Percentiles rank a stretch among this genome's conserved stretches.
These are phyloP conservation scores for Chaenogobius annularis DNA, from an alignment of 2,113 vertebrate genomes.

Conservation along the genomic window DNA sequence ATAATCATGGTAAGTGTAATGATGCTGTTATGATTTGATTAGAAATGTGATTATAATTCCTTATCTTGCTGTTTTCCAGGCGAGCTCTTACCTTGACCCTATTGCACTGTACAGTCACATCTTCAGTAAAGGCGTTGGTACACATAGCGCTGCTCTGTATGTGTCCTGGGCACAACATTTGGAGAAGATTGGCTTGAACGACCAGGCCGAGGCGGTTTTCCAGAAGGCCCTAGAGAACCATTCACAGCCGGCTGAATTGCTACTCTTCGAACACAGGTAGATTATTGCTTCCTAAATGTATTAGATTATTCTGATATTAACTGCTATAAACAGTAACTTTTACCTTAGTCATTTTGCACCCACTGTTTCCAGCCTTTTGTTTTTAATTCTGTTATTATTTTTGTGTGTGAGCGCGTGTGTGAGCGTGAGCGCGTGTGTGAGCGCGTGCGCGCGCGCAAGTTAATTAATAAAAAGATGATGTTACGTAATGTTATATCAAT, in stretches of 20 bases:
- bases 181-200: conserved; percentile 66
- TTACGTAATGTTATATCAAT: neutral
- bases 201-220: conserved; percentile 73
- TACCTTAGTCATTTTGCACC: too few species aligned
- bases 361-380: neutral
- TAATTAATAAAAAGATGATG: too few species aligned
- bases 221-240: conserved; percentile 79
- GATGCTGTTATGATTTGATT: neutral
- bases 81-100: conserved; percentile 74
- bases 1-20: neutral
- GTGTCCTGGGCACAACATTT: conserved; percentile 81
- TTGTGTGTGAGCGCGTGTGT: too few species aligned
- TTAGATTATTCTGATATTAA: neutral
- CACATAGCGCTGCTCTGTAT: conserved; percentile 73
- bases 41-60: neutral
- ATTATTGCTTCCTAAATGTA: neutral
- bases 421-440: too few species aligned
- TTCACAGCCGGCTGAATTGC: conserved; percentile 75
- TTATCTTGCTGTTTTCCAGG: conserved; percentile 64
- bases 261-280: conserved; percentile 81
- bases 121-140: conserved; percentile 78
- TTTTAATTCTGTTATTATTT: neutral
- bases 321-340: too few species aligned
- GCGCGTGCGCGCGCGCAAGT: too few species aligned
- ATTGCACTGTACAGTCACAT: conserved; percentile 74